Base-by-base conservation (phyloP, 2,888 invertebrate genomes). In the Chrysina gloriosa region DNA sequence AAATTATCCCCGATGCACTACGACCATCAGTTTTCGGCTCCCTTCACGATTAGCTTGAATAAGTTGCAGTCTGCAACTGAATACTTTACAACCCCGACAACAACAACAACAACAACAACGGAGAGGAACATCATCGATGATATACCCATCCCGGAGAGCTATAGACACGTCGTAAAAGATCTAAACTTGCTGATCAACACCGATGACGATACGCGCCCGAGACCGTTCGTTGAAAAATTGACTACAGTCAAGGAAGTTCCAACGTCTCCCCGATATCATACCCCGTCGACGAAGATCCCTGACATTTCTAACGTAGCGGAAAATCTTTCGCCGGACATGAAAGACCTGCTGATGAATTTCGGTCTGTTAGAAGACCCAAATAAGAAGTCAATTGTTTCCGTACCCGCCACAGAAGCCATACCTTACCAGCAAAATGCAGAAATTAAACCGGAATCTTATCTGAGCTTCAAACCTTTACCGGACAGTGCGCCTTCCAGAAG, bases 341-440 rank as follows among this genome's bases (percentile, higher is more conserved):
- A 82, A 75, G 80, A 84, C 58, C 71, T 86, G 42, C 71, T 86
- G 7, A 82, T 83, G 77, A 82, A 78, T 61, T 84, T 86, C 72
- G 86, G 86, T 9, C 76, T 86, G 47, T 74, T 84, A 39, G 77
- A 79, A 7, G 74, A 80, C 72, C 76, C 78, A 6, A 77, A 79
- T 58, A 63, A 54, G 23, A 52, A 50, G 29, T 42, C 27, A 31
- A 6, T 27, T 16, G 16, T 9, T 21, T 21, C 42, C 2, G 25
- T 25, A 47, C 7, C 19, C 6, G 23, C 42, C 1, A 71, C 72
- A 29, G 65, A 65, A 39, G 58, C 9, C 50, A 21, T 45, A 21
- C 56, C 45, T 23, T 58, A 65, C 11, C 42, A 36, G 7, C 68
- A 72, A 52, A 68, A 69, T 7, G 63, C 66, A 27, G 77, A 81